phyloP scores from a whole-genome alignment of 1,140 invertebrate genomes.

The Drosophila ambigua region DNA sequence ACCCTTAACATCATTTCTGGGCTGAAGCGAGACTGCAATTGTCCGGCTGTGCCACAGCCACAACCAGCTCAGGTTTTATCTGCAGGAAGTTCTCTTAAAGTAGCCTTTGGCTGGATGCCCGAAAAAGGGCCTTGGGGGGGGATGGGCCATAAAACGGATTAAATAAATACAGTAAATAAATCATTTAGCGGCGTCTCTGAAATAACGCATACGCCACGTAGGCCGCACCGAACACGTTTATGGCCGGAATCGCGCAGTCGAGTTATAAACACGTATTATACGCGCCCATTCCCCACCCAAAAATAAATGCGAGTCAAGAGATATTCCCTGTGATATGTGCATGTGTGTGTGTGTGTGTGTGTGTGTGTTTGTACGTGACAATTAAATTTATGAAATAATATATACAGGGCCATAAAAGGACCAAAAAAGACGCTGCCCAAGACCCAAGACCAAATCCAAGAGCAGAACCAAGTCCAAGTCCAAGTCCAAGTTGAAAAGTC shows the following conservation, averaged over 20 bases:
- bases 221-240: constrained; percentile 51
- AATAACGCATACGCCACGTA: constrained; percentile 60
- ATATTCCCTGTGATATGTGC: constrained; percentile 1
- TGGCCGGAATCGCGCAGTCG: constrained; percentile 47
- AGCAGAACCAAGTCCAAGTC: constrained; percentile 5
- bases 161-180: constrained; percentile 75
- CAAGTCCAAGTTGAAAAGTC: constrained; percentile 46
- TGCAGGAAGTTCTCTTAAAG: not conserved
- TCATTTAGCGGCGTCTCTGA: constrained; percentile 57
- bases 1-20: not conserved
- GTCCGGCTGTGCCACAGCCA: no score
- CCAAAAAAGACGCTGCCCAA: constrained; percentile 11
- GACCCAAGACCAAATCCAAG: not conserved
- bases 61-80: no score
- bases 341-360: constrained; percentile 1
- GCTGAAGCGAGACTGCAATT: no score
- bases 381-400: constrained; percentile 79
- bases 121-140: no score
- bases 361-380: constrained; percentile 68
- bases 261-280: constrained; percentile 79
- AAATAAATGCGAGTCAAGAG: constrained; percentile 19
- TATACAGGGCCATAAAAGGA: constrained; percentile 17
- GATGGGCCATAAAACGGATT: constrained; percentile 62
- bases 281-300: constrained; percentile 10
- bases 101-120: no score